Percentiles rank a stretch among this genome's conserved stretches.
phyloP scores from a whole-genome alignment of 2,888 invertebrate genomes.

The Caenorhabditis sulstoni region DNA sequence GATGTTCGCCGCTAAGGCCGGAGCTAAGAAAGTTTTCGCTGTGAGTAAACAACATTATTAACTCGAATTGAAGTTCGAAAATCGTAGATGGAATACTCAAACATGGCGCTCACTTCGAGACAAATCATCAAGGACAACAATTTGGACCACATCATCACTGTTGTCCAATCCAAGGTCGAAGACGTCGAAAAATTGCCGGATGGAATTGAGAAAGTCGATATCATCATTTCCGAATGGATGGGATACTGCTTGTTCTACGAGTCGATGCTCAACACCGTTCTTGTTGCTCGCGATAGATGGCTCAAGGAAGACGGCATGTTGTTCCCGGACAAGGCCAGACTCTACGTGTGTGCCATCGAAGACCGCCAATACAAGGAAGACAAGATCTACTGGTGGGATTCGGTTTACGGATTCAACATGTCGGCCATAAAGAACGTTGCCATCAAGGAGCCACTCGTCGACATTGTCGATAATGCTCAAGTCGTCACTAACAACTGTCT shows the following conservation, averaged over 20 bases:
- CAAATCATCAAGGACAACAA: conserved; percentile 89
- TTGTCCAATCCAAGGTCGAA: conserved; percentile 87
- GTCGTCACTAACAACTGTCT: conserved; percentile 96
- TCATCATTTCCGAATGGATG: conserved; percentile 90
- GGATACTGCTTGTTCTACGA: conserved; percentile 95
- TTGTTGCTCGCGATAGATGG: conserved; percentile 98
- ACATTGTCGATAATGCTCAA: conserved; percentile 98
- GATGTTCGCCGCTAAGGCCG: conserved; percentile 99
- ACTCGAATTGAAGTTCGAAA: conserved; percentile 60
- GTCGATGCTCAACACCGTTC: conserved; percentile 99
- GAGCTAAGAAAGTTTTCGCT: conserved; percentile 94
- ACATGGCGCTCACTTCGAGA: conserved; percentile 96
- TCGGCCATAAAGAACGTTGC: conserved; percentile 97
- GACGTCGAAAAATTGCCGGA: conserved; percentile 91
- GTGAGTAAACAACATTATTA: conserved; percentile 75
- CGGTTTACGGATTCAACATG: conserved; percentile 99
- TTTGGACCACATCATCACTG: conserved; percentile 81
- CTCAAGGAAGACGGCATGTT: conserved; percentile 89
- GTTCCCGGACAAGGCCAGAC: conserved; percentile 92
- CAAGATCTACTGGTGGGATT: conserved; percentile 99
- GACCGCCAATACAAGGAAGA: conserved; percentile 99
- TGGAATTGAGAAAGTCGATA: conserved; percentile 92
- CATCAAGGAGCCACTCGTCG: conserved; percentile 97
- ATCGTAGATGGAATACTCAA: conserved; percentile 97
- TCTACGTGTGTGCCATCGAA: conserved; percentile 90